Percentiles rank a stretch among this genome's conserved stretches.
These are phyloP conservation scores for Tenthredo mesomela DNA, from an alignment of 2,888 invertebrate species.

Conservation along the genomic window DNA sequence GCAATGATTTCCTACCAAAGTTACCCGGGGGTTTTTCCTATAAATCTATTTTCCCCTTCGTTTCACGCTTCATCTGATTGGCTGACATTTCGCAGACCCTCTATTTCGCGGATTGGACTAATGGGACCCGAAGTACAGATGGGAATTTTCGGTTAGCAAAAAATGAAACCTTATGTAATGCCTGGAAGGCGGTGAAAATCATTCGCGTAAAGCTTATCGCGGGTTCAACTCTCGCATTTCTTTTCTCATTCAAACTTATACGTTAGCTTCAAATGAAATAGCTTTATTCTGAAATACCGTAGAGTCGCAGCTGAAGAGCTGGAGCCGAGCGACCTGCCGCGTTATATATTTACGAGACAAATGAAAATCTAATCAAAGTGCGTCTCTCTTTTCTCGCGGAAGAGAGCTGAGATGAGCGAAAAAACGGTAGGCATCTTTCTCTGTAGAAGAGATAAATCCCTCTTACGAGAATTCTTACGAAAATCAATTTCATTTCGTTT, in stretches of 20 bases:
- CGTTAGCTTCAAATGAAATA: slow-evolving; percentile 18
- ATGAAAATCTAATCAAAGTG: slow-evolving; percentile 46
- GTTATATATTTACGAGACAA: slow-evolving; percentile 39
- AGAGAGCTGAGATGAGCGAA: background rate
- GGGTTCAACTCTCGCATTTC: background rate
- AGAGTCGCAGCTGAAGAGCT: background rate
- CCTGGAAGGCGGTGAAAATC: background rate
- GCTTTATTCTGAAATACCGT: slow-evolving; percentile 30
- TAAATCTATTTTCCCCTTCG: slow-evolving; percentile 61
- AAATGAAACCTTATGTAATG: background rate
- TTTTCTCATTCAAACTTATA: background rate
- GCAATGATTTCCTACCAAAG: slow-evolving; percentile 66
- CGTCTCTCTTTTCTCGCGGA: background rate
- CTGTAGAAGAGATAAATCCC: background rate
- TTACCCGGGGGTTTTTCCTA: slow-evolving; percentile 51
- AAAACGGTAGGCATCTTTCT: background rate
- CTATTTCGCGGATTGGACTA: slow-evolving; percentile 23
- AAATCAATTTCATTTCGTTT: slow-evolving; percentile 49
- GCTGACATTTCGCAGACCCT: slow-evolving; percentile 59
- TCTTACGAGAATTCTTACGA: background rate
- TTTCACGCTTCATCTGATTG: slow-evolving; percentile 58
- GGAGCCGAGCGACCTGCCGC: background rate
- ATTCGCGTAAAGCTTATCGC: background rate
- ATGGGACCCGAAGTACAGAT: slow-evolving; percentile 16
- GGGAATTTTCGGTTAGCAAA: slow-evolving; percentile 12